Evolutionary conservation across 1,140 invertebrate species (phyloP).

Genomic region (Prorops nasuta): DNA sequence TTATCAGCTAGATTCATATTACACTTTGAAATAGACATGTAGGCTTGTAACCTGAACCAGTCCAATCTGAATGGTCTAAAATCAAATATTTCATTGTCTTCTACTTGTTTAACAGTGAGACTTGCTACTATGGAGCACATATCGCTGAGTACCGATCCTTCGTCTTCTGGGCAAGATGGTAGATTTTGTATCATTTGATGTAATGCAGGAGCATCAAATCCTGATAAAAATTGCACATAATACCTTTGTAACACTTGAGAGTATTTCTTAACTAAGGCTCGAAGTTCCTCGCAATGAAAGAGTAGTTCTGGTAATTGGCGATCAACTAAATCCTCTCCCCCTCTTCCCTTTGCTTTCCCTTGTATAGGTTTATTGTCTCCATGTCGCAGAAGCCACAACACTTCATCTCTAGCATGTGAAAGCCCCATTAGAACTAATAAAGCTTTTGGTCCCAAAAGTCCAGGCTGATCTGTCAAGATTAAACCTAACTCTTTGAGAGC

Average conservation of each 20-base stretch:
- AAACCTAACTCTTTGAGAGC: constrained; percentile 93
- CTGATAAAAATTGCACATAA: constrained; percentile 94
- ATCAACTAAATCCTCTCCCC: constrained; percentile 86
- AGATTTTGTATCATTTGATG: constrained; percentile 89
- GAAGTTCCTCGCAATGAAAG: constrained; percentile 97
- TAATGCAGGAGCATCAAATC: constrained; percentile 91
- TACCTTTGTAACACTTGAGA: constrained; percentile 97
- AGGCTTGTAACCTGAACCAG: constrained; percentile 96
- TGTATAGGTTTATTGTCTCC: constrained; percentile 90
- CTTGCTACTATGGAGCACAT: constrained; percentile 86
- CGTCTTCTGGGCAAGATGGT: constrained; percentile 87
- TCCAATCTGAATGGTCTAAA: constrained; percentile 92
- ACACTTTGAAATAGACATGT: constrained; percentile 83
- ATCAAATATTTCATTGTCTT: constrained; percentile 95
- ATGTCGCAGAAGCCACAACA: constrained; percentile 94
- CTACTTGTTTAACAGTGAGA: constrained; percentile 92
- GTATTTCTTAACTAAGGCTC: constrained; percentile 90
- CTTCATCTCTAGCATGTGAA: constrained; percentile 93
- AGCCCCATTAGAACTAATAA: constrained; percentile 95
- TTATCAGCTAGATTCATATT: constrained; percentile 83
- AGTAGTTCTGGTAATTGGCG: constrained; percentile 94
- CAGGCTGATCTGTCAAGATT: constrained; percentile 96
- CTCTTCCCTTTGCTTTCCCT: constrained; percentile 81
- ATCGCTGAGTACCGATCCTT: constrained; percentile 90
- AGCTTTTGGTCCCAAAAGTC: constrained; percentile 94